Evolutionary conservation across 2,113 vertebrate species (phyloP).

Genomic region (Chloroceryle aenea): DNA sequence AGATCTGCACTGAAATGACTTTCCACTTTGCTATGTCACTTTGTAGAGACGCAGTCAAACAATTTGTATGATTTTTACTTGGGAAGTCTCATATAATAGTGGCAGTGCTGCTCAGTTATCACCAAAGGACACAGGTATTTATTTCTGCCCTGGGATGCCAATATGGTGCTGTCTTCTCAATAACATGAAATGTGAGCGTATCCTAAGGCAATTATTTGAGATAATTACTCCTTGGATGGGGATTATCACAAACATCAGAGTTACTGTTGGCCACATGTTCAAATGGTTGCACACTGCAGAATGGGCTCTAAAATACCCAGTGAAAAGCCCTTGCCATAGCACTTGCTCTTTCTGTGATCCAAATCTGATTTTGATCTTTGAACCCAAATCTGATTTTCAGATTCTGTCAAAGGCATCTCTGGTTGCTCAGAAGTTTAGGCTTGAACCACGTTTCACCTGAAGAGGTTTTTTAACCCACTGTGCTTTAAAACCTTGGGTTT

Average conservation of each 20-base stretch:
- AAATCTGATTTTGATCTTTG: background rate
- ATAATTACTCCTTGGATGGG: background rate
- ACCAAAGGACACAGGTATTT: background rate
- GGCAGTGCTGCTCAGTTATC: background rate
- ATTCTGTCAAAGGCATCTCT: background rate
- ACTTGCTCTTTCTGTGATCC: background rate
- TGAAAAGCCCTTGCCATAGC: background rate
- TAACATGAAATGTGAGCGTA: rapidly evolving
- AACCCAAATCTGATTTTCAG: background rate
- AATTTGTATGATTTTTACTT: background rate
- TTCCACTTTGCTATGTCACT: background rate
- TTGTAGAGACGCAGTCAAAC: background rate
- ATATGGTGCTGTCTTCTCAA: background rate
- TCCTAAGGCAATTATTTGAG: background rate
- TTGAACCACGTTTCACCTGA: background rate
- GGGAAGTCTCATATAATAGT: background rate
- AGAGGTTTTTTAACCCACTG: background rate
- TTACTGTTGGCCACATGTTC: background rate
- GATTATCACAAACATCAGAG: background rate
- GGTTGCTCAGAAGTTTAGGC: background rate
- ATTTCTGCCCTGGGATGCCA: rapidly evolving
- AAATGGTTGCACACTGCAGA: background rate
- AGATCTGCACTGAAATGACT: background rate
- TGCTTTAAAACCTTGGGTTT: background rate
- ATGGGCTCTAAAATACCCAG: background rate